Conservation (phyloP, 1,140 invertebrate genomes). For the Sycobia sp. region DNA sequence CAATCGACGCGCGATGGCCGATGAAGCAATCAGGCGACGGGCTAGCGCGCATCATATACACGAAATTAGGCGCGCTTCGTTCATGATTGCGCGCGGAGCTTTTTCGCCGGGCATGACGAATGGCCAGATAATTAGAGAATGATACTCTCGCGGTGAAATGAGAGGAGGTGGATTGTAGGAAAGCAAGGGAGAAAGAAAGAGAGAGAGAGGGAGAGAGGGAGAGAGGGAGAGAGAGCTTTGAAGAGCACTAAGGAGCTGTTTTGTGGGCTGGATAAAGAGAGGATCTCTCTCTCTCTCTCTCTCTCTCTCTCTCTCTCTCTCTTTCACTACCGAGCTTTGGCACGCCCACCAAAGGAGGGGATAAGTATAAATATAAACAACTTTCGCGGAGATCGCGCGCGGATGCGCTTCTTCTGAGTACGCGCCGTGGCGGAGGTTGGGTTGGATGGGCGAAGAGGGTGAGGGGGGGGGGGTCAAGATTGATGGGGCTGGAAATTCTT, state of each 20-base stretch:
- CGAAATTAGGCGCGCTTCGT: conserved; percentile 18
- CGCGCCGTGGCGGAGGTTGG: no score
- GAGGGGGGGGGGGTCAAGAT: conserved; percentile 44
- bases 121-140: conserved; percentile 53
- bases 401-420: no score
- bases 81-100: conserved; percentile 16
- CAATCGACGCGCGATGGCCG: neutral
- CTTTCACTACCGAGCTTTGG: no score
- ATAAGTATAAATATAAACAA: conserved; percentile 54
- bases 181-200: no score
- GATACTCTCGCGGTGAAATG: conserved; percentile 39
- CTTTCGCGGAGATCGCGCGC: conserved; percentile 6
- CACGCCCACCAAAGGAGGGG: conserved; percentile 26
- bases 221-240: conserved; percentile 15
- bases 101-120: conserved; percentile 47
- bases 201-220: neutral
- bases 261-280: no score
- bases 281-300: no score
- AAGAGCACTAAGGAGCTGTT: no score
- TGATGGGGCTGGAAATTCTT: conserved; percentile 46
- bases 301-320: no score
- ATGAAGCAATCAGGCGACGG: conserved; percentile 28
- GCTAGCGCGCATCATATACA: neutral
- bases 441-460: no score
- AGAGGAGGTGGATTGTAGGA: no score